Evolutionary conservation across 2,888 invertebrate genomes (phyloP), one percentile per base, ranked within the genome.

Genomic region (Imbricaverruca yamaguchii): DNA sequence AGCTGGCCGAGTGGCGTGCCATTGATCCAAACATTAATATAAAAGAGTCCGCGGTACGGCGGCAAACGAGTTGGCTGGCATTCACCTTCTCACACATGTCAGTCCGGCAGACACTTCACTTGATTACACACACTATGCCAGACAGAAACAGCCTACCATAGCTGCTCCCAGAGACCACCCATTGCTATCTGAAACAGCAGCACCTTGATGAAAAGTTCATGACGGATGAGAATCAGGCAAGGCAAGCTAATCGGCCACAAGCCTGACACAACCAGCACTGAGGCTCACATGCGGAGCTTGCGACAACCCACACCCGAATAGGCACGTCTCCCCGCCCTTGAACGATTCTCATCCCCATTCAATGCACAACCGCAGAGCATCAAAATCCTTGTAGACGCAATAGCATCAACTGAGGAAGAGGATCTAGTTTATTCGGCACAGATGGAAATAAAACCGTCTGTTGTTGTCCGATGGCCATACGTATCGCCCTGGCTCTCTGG

Each of bases 391-490:
- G 74, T 21, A 18, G 18, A 53, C 11, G 9, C 8, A 53, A 53
- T 53, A 18, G 74, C 74, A 53, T 11, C 74, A 53, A 74, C 74
- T 74, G 74, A 53, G 74, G 53, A 53, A 74, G 74, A 74, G 74
- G 74, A 74, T 74, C 12, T 53, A 9, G 74, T 74, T 74, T 6
- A 74, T 15, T 39, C 74, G 74, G 74, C 74, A 74, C 74, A 74
- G 74, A 74, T 74, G 74, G 74, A 74, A 74, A 74, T 74, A 18
- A 74, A 74, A 74, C 74, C 74, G 74, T 74, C 74, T 74, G 74
- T 74, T 53, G 74, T 15, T 59, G 15, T 59, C 39, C 25, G 53
- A 53, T 69, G 39, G 74, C 74, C 74, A 53, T 74, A 23, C 23
- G 6, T 21, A 18, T 25, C 53, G 23, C 74, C 53, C 74, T 74